A percentile compares a stretch with the other conserved stretches of the same genome.
Evolutionary conservation across 2,888 invertebrate species (phyloP).

Genomic region (Apamea epomidion): DNA sequence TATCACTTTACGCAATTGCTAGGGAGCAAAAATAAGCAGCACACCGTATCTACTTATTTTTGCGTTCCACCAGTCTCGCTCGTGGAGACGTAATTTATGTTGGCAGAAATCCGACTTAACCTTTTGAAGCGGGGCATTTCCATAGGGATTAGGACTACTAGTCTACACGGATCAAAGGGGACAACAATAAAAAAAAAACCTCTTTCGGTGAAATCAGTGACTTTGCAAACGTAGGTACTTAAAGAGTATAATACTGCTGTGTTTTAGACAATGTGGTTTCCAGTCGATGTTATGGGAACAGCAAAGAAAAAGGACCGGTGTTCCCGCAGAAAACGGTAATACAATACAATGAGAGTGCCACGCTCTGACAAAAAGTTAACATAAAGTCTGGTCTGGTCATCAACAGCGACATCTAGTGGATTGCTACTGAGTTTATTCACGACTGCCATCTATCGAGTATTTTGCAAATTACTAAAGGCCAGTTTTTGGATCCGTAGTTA

Average conservation of each 20-base stretch:
- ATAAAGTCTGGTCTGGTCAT: neutral
- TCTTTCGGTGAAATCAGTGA: neutral
- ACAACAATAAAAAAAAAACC: neutral
- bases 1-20: neutral
- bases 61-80: neutral
- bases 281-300: neutral
- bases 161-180: neutral
- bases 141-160: neutral
- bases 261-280: neutral
- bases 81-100: neutral
- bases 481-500: too few relatives aligned
- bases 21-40: neutral
- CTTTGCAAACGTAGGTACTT: neutral
- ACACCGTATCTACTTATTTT: neutral
- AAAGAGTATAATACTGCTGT: neutral
- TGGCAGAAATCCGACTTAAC: neutral
- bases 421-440: neutral
- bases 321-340: too few relatives aligned
- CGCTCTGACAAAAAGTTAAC: neutral
- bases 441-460: slow-evolving; percentile 62
- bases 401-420: slow-evolving; percentile 37
- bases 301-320: neutral
- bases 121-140: neutral
- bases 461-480: neutral
- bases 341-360: neutral